These are phyloP conservation scores for Mythimna loreyi DNA, from an alignment of 2,888 invertebrate species.

Conservation along the genomic window DNA sequence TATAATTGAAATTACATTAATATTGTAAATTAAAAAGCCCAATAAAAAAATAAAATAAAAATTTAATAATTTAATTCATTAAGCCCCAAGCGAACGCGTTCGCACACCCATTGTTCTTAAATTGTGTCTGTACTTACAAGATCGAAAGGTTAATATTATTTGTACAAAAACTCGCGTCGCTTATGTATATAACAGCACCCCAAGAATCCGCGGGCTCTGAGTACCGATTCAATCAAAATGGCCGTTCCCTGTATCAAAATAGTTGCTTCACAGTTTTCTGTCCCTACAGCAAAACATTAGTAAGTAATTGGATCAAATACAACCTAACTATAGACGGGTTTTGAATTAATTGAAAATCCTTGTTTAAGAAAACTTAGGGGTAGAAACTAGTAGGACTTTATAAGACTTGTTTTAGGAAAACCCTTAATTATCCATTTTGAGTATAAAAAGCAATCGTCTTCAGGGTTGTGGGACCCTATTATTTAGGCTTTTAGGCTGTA, in stretches of 20 bases:
- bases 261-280: constrained; percentile 54
- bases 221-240: constrained; percentile 71
- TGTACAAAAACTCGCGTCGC: constrained; percentile 5
- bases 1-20: no score
- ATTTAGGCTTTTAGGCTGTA: no score
- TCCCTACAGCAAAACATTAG: constrained; percentile 30
- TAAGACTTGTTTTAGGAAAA: no score
- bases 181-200: constrained; percentile 17
- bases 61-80: no score
- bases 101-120: no score
- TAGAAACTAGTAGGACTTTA: not conserved
- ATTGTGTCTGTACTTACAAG: no score
- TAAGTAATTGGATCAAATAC: constrained; percentile 13
- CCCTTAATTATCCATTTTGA: no score
- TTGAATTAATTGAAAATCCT: constrained; percentile 34
- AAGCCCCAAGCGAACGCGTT: no score
- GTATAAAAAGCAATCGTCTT: no score
- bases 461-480: no score
- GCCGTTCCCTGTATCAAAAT: constrained; percentile 64
- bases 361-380: constrained; percentile 21
- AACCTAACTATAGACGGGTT: constrained; percentile 1
- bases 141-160: not conserved
- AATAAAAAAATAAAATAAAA: no score
- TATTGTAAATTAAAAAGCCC: no score
- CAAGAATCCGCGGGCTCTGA: constrained; percentile 51